phyloP scores from a whole-genome alignment of 2,888 invertebrate species.

The Tethea ocularis region DNA sequence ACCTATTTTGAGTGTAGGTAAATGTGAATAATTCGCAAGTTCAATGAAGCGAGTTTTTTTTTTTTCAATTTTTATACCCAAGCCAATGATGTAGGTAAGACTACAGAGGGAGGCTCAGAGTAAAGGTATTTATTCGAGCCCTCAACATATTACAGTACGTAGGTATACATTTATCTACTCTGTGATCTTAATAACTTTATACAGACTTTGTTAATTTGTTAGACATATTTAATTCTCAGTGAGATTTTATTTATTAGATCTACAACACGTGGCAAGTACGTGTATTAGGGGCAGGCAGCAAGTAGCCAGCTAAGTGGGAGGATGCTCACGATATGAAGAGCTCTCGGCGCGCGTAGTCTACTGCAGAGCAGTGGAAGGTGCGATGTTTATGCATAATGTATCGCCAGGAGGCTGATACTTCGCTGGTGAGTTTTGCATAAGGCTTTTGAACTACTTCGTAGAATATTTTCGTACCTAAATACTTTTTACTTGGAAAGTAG shows the following conservation, averaged over 20 bases:
- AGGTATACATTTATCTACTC: background rate
- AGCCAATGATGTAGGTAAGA: too few relatives aligned
- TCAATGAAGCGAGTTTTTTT: background rate
- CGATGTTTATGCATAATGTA: conserved; percentile 64
- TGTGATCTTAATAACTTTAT: background rate
- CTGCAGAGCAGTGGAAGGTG: conserved; percentile 42
- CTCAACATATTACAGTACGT: background rate
- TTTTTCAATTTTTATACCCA: too few relatives aligned
- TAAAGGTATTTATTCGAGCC: too few relatives aligned
- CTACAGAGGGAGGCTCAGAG: too few relatives aligned
- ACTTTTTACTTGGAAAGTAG: conserved; percentile 11
- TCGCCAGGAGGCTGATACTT: conserved; percentile 43
- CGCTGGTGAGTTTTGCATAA: conserved; percentile 41
- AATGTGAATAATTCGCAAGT: conserved; percentile 4
- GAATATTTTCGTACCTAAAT: conserved; percentile 16
- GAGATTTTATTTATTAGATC: conserved; percentile 2
- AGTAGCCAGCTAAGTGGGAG: conserved; percentile 36
- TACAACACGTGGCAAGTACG: conserved; percentile 31
- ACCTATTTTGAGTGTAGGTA: conserved; percentile 7
- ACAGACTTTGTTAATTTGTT: background rate
- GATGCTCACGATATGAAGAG: conserved; percentile 56
- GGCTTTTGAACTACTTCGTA: conserved; percentile 38
- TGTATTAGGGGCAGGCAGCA: conserved; percentile 35
- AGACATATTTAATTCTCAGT: background rate
- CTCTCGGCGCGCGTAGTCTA: conserved; percentile 48